Conservation (phyloP, 2,113 vertebrate species). For the Patagioenas fasciata region DNA sequence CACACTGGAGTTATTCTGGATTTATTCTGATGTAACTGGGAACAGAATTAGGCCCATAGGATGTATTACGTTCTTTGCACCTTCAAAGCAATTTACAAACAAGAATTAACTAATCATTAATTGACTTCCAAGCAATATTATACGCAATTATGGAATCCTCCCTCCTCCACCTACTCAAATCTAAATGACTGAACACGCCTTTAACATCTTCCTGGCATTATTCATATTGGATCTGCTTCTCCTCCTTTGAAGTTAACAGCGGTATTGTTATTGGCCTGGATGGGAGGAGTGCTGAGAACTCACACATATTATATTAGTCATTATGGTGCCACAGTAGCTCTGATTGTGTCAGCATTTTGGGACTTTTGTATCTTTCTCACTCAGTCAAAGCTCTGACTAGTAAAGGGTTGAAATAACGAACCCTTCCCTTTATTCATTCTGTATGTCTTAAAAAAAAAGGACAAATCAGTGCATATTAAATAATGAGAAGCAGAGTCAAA, state of each 20-base stretch:
- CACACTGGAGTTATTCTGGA: neutral
- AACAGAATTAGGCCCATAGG: neutral
- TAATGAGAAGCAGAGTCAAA: neutral
- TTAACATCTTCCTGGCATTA: slow-evolving; percentile 63
- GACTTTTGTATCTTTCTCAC: slow-evolving; percentile 24
- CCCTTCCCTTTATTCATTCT: neutral
- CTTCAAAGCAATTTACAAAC: slow-evolving; percentile 66
- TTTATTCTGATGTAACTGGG: slow-evolving; percentile 5
- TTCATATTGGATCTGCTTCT: slow-evolving; percentile 49
- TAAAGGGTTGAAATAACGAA: neutral
- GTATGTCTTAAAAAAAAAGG: neutral
- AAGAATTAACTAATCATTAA: slow-evolving; percentile 67
- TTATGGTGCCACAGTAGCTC: neutral
- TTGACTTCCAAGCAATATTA: slow-evolving; percentile 56
- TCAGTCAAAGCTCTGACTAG: slow-evolving; percentile 34
- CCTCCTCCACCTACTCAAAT: slow-evolving; percentile 67
- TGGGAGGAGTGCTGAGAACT: slow-evolving; percentile 63
- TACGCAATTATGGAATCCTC: slow-evolving; percentile 54
- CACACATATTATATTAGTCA: slow-evolving; percentile 60
- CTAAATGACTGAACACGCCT: slow-evolving; percentile 66
- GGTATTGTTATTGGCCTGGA: slow-evolving; percentile 31
- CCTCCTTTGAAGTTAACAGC: slow-evolving; percentile 65
- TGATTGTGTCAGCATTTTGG: slow-evolving; percentile 60
- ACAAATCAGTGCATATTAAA: neutral
- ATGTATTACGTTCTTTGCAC: neutral